phyloP scores from a whole-genome alignment of 1,140 invertebrate genomes.

The Caenorhabditis remanei region DNA sequence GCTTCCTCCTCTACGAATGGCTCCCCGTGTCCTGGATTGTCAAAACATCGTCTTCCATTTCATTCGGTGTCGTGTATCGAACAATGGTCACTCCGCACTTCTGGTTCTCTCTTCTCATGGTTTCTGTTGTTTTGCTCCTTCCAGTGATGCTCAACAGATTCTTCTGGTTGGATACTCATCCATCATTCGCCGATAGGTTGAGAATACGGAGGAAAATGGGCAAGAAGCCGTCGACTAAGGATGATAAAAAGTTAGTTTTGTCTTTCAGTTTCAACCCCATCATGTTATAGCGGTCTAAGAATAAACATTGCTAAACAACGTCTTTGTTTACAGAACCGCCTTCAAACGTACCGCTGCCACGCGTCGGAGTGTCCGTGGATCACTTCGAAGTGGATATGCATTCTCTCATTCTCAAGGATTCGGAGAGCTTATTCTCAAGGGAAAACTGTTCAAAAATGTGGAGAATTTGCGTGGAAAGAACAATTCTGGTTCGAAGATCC shows the following conservation, averaged over 20 bases:
- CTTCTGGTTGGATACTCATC: constrained; percentile 89
- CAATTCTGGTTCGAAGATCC: background rate
- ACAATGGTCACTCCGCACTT: constrained; percentile 85
- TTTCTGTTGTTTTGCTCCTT: constrained; percentile 87
- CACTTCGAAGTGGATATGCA: constrained; percentile 94
- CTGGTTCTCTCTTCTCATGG: constrained; percentile 93
- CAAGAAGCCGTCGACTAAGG: constrained; percentile 67
- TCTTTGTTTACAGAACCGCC: constrained; percentile 81
- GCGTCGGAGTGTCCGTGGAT: constrained; percentile 86
- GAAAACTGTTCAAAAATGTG: constrained; percentile 88
- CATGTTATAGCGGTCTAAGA: no score
- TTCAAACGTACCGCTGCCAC: constrained; percentile 88
- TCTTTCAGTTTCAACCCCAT: background rate
- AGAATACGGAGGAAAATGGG: constrained; percentile 84
- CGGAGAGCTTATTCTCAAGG: constrained; percentile 95
- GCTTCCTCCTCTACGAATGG: constrained; percentile 80
- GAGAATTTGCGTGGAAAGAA: constrained; percentile 60
- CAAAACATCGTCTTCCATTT: constrained; percentile 62
- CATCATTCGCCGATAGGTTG: constrained; percentile 91
- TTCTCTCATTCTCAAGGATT: constrained; percentile 98
- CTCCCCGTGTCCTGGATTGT: constrained; percentile 60
- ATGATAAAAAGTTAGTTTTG: constrained; percentile 52
- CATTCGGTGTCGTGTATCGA: constrained; percentile 70
- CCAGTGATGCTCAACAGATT: constrained; percentile 94
- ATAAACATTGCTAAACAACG: no score